These are phyloP conservation scores for Bos taurus DNA, from an alignment of 2,113 vertebrate genomes.

Conservation along the genomic window ARS-UCD2.0 NC_037344.1:66003501-66004000, in stretches of 20 bases:
- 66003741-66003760: neutral
- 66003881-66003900: neutral
- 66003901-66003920: neutral
- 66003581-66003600: neutral
- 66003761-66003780: neutral
- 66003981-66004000: neutral
- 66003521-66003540: neutral
- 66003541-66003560: neutral
- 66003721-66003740: neutral
- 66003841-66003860: neutral
- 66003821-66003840: neutral
- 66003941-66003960: neutral
- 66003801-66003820: neutral
- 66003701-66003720: neutral
- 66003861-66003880: neutral
- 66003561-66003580: constrained; percentile 17
- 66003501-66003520: neutral
- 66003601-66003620: neutral
- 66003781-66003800: neutral
- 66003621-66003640: neutral
- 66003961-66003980: neutral
- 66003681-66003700: neutral
- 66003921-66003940: neutral
- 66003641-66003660: neutral
- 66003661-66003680: neutral